Evolutionary conservation across 2,888 invertebrate species (phyloP), one percentile per base, ranked within the genome.

Genomic region (Elaeidobius kamerunicus): DNA sequence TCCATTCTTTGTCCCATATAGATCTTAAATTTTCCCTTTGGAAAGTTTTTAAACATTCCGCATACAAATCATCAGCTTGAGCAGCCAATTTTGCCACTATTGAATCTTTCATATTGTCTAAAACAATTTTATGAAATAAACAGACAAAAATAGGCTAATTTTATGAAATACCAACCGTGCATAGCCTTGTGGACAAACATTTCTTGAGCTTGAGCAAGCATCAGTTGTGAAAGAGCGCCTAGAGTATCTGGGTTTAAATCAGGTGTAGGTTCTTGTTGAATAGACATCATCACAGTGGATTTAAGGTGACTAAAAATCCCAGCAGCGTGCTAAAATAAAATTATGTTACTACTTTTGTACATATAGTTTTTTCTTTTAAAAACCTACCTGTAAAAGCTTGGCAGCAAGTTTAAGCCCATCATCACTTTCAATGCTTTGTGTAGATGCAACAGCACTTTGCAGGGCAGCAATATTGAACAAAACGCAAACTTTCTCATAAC

Each of bases 161-260:
- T 36, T 12, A 38, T 30, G 14, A 20, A 7, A 11, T 16, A 28
- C 62, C 68, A 68, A 85, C 86, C 90, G 67, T 85, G 82, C 60
- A 91, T 88, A 44, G 97, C 96, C 77, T 99, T 99, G 68, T 88
- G 83, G 40, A 93, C 92, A 72, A 98, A 91, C 60, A 94, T 88
- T 76, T 99, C 99, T 75, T 99, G 99, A 6, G 95, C 98, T 76
- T 99, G 98, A 12, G 99, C 97, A 39, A 98, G 76, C 95, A 97
- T 96, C 42, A 99, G 76, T 40, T 87, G 80, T 45, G 88, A 80
- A 17, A 99, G 78, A 27, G 95, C 92, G 52, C 82, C 81, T 46
- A 99, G 79, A 16, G 94, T 89, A 66, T 99, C 98, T 3, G 95
- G 91, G 71, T 85, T 85, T 63, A 99, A 81, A 77, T 99, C 99